Base-by-base conservation (phyloP, 2,113 vertebrate genomes). In the Rhea pennata region DNA sequence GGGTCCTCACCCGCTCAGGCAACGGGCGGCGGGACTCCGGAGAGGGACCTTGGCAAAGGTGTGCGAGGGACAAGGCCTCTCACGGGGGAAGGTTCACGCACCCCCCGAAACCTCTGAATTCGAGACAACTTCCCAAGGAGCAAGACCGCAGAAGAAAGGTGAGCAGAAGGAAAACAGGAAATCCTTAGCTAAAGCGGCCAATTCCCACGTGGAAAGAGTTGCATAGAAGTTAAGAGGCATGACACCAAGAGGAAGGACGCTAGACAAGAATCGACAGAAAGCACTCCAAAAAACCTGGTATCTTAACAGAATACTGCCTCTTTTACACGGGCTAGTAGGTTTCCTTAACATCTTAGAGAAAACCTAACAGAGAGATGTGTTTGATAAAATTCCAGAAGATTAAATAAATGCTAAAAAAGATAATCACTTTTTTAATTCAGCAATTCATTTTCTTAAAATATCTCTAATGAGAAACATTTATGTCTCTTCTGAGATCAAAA, bases 61-160 rank as follows among this genome's bases (percentile, higher is more conserved):
- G 17, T 1, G 17, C 0, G 0, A 83, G 65, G 27, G 29, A 4
- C 29, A 10, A 20, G 51, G 69, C 26, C 31, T n/a, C 23, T 54
- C 62, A 46, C 62, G 66, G 62, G 48, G 50, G 46, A 59, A 62
- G 26, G 67, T 20, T 85, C 73, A 27, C 27, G 51, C 65, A 24
- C 7, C 61, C 29, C 58, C 42, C 51, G 6, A 1, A 58, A 85
- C 70, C 15, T 31, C 85, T 46, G 44, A 54, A 7, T 11, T 7
- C 24, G 16, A 87, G n/a, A 65, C 67, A 40, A 9, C 33, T 33
- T 4, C 66, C 64, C 51, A 56, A 85, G 71, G 54, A 93, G 83
- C 0, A 1, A 64, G 13, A 6, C 29, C 44, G 73, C 46, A 21
- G 22, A 80, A 84, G 61, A 46, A 84, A 73, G 26, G 5, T 29